Evolutionary conservation across 2,888 invertebrate genomes (phyloP).

Genomic region (Spicauda simplicius): DNA sequence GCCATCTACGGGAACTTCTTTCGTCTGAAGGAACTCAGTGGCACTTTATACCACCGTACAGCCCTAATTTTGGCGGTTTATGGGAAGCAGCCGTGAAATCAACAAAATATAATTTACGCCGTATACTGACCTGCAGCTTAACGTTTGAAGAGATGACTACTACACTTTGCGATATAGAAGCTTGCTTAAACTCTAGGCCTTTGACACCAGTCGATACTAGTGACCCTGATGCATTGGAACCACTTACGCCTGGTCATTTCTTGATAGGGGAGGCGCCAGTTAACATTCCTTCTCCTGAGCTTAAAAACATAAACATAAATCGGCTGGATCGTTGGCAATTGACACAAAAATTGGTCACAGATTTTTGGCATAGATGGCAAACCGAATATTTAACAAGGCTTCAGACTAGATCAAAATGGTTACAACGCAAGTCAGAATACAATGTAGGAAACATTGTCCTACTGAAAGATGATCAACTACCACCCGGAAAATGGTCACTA

Average conservation of each 20-base stretch:
- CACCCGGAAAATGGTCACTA: no score
- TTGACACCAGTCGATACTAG: conserved; percentile 6
- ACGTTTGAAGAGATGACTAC: conserved; percentile 8
- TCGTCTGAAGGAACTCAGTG: conserved; percentile 10
- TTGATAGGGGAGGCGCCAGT: conserved; percentile 14
- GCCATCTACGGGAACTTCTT: neutral
- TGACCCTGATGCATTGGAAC: conserved; percentile 4
- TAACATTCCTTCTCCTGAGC: conserved; percentile 3
- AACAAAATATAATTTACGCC: conserved; percentile 3
- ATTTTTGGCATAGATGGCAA: conserved; percentile 24
- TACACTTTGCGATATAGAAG: conserved; percentile 4
- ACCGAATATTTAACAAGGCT: conserved; percentile 10
- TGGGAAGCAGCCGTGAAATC: neutral
- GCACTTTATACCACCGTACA: conserved; percentile 13
- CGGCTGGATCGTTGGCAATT: conserved; percentile 20
- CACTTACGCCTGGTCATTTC: conserved; percentile 8
- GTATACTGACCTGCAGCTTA: neutral
- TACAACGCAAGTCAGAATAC: conserved; percentile 2
- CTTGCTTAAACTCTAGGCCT: conserved; percentile 6
- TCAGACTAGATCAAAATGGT: conserved; percentile 15
- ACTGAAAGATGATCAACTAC: conserved; percentile 11
- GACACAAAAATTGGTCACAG: conserved; percentile 14
- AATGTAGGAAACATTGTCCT: conserved; percentile 7
- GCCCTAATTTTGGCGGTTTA: conserved; percentile 3
- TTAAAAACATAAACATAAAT: neutral